A percentile compares a stretch with the other conserved stretches of the same genome.
phyloP scores from a whole-genome alignment of 2,888 invertebrate genomes.

The Hetaerina titia region DNA sequence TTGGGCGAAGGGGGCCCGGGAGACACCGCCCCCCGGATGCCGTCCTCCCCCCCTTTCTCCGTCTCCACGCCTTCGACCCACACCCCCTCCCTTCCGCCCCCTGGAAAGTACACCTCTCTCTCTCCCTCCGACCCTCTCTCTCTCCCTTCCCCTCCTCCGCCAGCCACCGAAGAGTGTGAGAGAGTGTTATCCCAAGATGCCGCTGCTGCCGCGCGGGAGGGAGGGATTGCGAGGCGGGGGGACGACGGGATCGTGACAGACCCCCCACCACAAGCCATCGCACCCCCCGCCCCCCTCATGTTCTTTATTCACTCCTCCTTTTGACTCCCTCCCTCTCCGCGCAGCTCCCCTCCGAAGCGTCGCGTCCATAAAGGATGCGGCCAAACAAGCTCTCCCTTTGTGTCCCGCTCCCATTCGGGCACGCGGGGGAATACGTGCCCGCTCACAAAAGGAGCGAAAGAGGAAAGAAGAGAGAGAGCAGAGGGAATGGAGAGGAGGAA shows the following conservation, averaged over 20 bases:
- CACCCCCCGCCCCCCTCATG: not conserved
- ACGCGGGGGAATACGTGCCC: not conserved
- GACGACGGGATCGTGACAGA: not conserved
- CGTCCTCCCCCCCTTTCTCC: conserved; percentile 22
- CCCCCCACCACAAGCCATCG: not conserved
- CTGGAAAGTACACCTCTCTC: not conserved
- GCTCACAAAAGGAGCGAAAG: not conserved
- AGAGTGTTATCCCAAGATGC: not conserved
- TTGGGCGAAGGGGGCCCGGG: conserved; percentile 49
- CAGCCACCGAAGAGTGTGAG: not conserved
- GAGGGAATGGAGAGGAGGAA: not conserved
- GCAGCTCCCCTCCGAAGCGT: not conserved
- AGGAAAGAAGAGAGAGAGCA: not conserved
- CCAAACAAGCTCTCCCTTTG: conserved; percentile 38
- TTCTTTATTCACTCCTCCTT: too few species aligned
- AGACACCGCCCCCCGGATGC: conserved; percentile 51
- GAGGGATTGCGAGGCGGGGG: too few species aligned
- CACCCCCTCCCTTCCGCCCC: conserved; percentile 10
- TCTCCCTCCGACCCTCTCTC: not conserved
- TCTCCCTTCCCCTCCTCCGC: not conserved
- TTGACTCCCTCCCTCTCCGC: not conserved
- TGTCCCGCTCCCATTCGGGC: conserved; percentile 3
- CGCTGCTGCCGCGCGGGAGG: not conserved
- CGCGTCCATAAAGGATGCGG: conserved; percentile 46
- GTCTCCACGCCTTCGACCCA: conserved; percentile 22